Evolutionary conservation across 2,797 vertebrate species (phyloP).

Genomic region (Tolypeutes matacus): DNA sequence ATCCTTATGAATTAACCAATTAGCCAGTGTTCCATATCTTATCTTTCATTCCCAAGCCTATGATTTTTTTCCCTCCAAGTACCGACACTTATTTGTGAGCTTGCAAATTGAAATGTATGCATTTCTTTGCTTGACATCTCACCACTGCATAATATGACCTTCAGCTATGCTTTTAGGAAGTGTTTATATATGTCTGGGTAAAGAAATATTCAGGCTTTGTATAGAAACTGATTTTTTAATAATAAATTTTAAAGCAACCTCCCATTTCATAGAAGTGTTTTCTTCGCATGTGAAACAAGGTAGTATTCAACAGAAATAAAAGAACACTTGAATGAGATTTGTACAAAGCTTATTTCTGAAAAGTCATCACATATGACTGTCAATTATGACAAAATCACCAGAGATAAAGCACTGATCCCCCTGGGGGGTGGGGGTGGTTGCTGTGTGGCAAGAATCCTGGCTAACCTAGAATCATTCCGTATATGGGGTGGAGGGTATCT

Average conservation of each 20-base stretch:
- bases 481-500: neutral
- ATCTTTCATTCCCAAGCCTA: slow-evolving; percentile 73
- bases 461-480: neutral
- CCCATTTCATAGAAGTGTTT: slow-evolving; percentile 40
- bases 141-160: slow-evolving; percentile 68
- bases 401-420: neutral
- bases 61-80: slow-evolving; percentile 53
- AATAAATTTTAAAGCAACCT: slow-evolving; percentile 52
- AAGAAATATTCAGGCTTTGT: slow-evolving; percentile 31
- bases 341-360: neutral
- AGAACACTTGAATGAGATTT: slow-evolving; percentile 32
- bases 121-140: slow-evolving; percentile 71
- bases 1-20: slow-evolving; percentile 79
- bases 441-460: neutral
- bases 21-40: slow-evolving; percentile 71
- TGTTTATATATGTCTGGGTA: slow-evolving; percentile 55
- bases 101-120: slow-evolving; percentile 78
- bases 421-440: neutral
- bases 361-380: slow-evolving; percentile 45
- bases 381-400: neutral
- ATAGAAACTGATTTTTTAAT: slow-evolving; percentile 53
- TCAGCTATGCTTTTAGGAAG: slow-evolving; percentile 65
- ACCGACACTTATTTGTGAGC: slow-evolving; percentile 69
- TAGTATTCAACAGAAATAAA: slow-evolving; percentile 58
- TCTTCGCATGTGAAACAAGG: slow-evolving; percentile 65